These are phyloP conservation scores for Poecilia velifera DNA, from an alignment of 2,797 vertebrate species.

Conservation along the genomic window DNA sequence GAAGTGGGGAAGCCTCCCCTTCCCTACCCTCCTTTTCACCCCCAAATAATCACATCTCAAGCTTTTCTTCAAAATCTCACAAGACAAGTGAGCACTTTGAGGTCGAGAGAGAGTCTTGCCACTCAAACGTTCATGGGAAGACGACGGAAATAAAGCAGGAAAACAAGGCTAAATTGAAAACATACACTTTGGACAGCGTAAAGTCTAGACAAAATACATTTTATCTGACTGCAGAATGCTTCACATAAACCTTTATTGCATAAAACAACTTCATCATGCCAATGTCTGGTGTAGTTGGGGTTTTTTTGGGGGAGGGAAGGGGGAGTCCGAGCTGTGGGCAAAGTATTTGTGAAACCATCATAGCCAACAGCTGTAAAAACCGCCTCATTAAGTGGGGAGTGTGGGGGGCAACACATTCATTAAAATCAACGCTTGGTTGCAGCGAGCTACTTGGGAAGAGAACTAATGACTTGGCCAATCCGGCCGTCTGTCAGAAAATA, in stretches of 20 bases:
- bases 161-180: constrained; percentile 67
- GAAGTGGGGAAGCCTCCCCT: constrained; percentile 5
- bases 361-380: constrained; percentile 80
- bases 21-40: not conserved
- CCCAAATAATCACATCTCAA: constrained; percentile 48
- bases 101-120: constrained; percentile 59
- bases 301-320: constrained; percentile 52
- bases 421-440: constrained; percentile 70
- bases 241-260: constrained; percentile 71
- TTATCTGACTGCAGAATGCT: constrained; percentile 64
- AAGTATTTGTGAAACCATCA: constrained; percentile 76
- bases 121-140: constrained; percentile 41
- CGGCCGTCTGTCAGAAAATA: constrained; percentile 65
- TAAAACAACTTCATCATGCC: constrained; percentile 73
- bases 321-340: constrained; percentile 54
- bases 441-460: constrained; percentile 67
- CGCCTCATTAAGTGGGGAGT: constrained; percentile 76
- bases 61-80: constrained; percentile 59
- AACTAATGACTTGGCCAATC: constrained; percentile 73
- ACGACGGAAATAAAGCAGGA: constrained; percentile 55
- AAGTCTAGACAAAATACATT: constrained; percentile 73
- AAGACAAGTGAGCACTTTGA: constrained; percentile 62
- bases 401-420: constrained; percentile 72
- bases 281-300: constrained; percentile 57
- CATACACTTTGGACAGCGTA: constrained; percentile 48